Base-by-base conservation (phyloP, 30 jellyfish, hydroid and myxozoan species). In the Aurelia coerulea region DNA sequence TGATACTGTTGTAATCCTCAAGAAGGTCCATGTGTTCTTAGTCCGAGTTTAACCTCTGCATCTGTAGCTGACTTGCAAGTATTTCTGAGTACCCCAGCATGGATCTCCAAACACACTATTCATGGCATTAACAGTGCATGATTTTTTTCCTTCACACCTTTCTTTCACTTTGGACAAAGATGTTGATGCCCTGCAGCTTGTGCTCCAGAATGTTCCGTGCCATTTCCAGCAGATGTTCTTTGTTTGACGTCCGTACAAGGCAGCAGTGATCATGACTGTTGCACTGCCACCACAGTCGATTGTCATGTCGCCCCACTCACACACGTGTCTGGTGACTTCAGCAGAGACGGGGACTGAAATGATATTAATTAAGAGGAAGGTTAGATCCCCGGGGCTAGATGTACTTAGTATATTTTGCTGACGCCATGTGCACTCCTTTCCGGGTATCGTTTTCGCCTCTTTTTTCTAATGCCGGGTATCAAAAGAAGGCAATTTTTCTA, bases 41-140 rank as follows among this genome's bases (percentile, higher is more conserved):
- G 56, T 46, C 15, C 56, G 15, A 46, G 56, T 46, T 46, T 46
- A 46, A 46, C 56, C 56, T 46, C 8, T 46, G 41, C 86, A 75
- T 17, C 73, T 75, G 56, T 75, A 75, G 63, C 76, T 46, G 50
- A 56, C 73, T 10, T 75, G 34, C 10, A 75, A 32, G 37, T 75
- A 51, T 58, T 75, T 75, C 73, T 31, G 46, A 33, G 73, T 75
- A 17, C 34, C 34, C 18, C 73, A 50, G 32, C 86, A 75, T 17
- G 86, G 86, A 51, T 75, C 86, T 10, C 86, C 86, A 56, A 49
- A 75, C 54, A 75, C 77, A n/a, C 5, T n/a, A 58, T 75, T 75
- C 32, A 23, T 46, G 15, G 86, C 73, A 51, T 35, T 37, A 41
- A 75, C 34, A 10, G 33, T 23, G 73, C 86, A 75, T 18, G 73